Percentiles rank a stretch among this genome's conserved stretches.
These are phyloP conservation scores for Dasyprocta punctata DNA, from an alignment of 2,113 vertebrate genomes.

Conservation along the genomic window DNA sequence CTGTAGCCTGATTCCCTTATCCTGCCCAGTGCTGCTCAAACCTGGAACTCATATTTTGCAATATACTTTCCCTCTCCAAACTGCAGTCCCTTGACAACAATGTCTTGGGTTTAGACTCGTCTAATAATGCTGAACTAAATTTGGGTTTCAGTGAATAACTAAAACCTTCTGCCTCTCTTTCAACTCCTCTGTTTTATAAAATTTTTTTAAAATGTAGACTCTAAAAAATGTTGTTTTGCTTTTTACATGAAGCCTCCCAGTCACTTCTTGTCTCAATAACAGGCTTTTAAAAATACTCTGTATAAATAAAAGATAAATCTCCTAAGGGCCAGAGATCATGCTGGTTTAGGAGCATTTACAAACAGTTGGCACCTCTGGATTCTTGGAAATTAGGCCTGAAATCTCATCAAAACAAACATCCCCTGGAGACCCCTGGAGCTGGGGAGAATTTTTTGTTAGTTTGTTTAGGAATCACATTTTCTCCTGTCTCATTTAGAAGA, in stretches of 20 bases:
- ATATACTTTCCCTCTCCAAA: neutral
- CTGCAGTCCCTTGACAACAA: fast-evolving
- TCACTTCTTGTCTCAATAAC: slow-evolving; percentile 61
- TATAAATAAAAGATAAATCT: slow-evolving; percentile 75
- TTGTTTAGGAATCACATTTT: slow-evolving; percentile 14
- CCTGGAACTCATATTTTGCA: neutral
- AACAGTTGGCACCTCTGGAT: slow-evolving; percentile 67
- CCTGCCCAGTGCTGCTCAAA: neutral
- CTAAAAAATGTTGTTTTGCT: slow-evolving; percentile 13
- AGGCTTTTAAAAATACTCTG: slow-evolving; percentile 57
- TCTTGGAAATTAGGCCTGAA: slow-evolving; percentile 70
- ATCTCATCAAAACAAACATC: slow-evolving; percentile 69
- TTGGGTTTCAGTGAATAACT: neutral
- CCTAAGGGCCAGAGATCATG: slow-evolving; percentile 64
- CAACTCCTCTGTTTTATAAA: neutral
- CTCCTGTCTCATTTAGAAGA: neutral
- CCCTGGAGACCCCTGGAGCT: slow-evolving; percentile 24
- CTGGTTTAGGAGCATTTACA: slow-evolving; percentile 67
- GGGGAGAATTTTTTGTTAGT: neutral
- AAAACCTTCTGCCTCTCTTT: neutral
- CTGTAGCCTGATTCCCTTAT: neutral
- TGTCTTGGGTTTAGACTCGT: neutral
- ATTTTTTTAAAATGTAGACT: slow-evolving; percentile 7
- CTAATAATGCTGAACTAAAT: neutral
- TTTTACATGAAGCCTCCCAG: slow-evolving; percentile 35